These are phyloP conservation scores for Drosophila miranda DNA, from an alignment of 1,140 invertebrate genomes.

Conservation along the genomic window DNA sequence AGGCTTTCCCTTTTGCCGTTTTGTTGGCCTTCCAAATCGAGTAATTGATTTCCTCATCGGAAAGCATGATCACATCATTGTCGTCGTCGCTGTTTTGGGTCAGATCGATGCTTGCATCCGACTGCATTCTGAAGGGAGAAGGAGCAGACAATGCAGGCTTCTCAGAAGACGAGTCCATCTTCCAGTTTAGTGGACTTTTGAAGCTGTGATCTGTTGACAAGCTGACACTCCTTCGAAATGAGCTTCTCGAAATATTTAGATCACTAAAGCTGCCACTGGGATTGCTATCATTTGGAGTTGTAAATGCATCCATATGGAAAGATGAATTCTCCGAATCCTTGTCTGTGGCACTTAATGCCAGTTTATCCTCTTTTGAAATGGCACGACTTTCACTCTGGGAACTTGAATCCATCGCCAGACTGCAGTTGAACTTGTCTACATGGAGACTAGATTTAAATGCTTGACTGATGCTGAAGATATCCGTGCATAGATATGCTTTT, in stretches of 20 bases:
- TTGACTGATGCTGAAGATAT: not conserved
- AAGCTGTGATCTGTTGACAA: constrained; percentile 45
- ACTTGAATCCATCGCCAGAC: not conserved
- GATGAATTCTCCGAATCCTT: constrained; percentile 15
- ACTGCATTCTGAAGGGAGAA: constrained; percentile 4
- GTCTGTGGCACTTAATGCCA: not conserved
- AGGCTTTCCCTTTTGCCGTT: constrained; percentile 8
- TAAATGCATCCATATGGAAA: not conserved
- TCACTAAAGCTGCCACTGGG: constrained; percentile 24
- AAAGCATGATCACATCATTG: constrained; percentile 56
- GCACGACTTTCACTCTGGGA: constrained; percentile 5
- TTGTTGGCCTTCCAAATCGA: constrained; percentile 78
- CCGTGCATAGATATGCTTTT: not conserved
- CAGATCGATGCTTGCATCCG: constrained; percentile 55
- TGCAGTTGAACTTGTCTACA: constrained; percentile 14
- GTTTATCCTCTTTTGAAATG: constrained; percentile 7
- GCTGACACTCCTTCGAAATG: constrained; percentile 35
- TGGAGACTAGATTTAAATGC: constrained; percentile 12
- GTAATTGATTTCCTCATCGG: constrained; percentile 81
- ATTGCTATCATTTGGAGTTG: not conserved
- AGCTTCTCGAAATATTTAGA: constrained; percentile 22
- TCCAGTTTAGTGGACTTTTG: constrained; percentile 41
- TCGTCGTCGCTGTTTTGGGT: constrained; percentile 54
- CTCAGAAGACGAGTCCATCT: constrained; percentile 17
- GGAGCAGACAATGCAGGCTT: not conserved